Conservation (phyloP, 2,797 vertebrate genomes). For the Setipinna tenuifilis region DNA sequence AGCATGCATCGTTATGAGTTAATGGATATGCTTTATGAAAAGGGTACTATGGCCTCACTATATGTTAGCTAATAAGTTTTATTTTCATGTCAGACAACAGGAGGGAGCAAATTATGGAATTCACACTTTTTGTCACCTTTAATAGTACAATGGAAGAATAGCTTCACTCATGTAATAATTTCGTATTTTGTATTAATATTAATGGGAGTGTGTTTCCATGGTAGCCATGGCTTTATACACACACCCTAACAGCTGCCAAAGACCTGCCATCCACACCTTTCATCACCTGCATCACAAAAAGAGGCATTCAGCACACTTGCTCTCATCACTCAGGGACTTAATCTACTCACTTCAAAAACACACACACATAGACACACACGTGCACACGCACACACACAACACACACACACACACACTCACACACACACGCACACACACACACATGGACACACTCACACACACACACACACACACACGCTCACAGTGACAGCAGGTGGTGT, state of each 20-base stretch:
- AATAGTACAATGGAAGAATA: too few species aligned
- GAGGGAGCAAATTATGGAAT: too few species aligned
- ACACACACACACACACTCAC: constrained; percentile 40
- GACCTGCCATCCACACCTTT: not conserved
- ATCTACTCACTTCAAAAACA: too few species aligned
- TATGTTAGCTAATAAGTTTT: too few species aligned
- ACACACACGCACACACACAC: not conserved
- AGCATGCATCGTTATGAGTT: not conserved
- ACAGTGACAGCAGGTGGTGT: constrained; percentile 68
- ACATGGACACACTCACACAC: constrained; percentile 33
- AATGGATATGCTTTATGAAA: not conserved
- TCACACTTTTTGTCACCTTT: too few species aligned
- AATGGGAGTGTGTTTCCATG: not conserved
- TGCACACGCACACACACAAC: not conserved
- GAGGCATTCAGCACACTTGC: not conserved
- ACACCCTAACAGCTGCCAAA: not conserved
- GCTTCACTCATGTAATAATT: too few species aligned
- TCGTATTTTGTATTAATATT: too few species aligned
- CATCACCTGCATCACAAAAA: too few species aligned
- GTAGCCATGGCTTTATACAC: not conserved
- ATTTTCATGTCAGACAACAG: too few species aligned
- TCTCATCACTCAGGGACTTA: too few species aligned
- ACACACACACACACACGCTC: constrained; percentile 20
- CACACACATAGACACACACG: not conserved
- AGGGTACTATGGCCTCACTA: not conserved